Evolutionary conservation across 2,113 vertebrate genomes (phyloP).

Genomic region (Tor tambroides): DNA sequence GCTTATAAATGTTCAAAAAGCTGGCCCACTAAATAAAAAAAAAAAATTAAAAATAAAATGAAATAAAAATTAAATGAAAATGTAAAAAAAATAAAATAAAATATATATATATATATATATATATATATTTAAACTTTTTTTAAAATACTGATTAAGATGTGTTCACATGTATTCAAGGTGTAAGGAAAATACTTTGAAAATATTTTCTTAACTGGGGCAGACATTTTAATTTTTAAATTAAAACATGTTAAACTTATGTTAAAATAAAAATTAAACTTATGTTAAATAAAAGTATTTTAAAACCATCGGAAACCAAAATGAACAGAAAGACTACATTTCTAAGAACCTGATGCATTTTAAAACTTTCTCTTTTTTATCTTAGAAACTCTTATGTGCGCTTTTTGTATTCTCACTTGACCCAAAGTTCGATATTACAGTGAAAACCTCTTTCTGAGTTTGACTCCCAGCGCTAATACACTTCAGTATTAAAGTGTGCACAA

Average conservation of each 20-base stretch:
- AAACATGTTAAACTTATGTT: neutral
- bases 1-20: neutral
- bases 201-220: neutral
- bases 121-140: neutral
- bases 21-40: neutral
- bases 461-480: neutral
- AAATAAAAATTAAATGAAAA: too few species aligned
- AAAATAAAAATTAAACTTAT: neutral
- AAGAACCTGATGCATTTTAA: neutral
- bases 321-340: neutral
- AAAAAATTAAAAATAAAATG: too few species aligned
- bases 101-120: too few species aligned
- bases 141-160: neutral
- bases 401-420: neutral
- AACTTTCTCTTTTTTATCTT: neutral
- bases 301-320: neutral
- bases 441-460: neutral
- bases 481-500: neutral
- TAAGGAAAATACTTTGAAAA: neutral
- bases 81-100: too few species aligned
- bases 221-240: neutral
- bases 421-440: neutral
- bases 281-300: neutral
- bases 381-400: neutral
- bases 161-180: neutral